Conservation (phyloP, 2,888 invertebrate genomes). For the Plagiodera versicolora region DNA sequence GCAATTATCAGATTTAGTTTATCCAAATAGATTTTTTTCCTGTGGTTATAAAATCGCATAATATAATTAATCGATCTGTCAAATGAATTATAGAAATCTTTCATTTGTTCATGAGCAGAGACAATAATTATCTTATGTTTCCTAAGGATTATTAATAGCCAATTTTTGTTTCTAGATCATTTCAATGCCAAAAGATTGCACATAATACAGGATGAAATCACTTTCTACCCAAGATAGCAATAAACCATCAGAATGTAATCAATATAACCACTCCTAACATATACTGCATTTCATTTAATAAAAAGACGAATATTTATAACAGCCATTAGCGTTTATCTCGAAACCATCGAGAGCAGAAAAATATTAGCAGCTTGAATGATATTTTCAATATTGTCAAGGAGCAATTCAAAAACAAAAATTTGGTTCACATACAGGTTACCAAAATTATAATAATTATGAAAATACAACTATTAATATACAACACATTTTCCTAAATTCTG, state of each 20-base stretch:
- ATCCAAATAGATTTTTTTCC: neutral
- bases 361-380: no score
- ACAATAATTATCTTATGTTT: neutral
- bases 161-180: neutral
- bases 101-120: neutral
- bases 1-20: conserved; percentile 1
- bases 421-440: no score
- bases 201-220: neutral
- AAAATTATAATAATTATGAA: no score
- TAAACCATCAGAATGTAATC: neutral
- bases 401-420: no score
- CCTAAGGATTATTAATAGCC: neutral
- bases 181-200: neutral
- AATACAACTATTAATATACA: no score
- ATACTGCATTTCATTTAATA: neutral
- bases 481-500: no score
- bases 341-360: no score
- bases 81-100: neutral
- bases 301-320: neutral
- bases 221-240: neutral
- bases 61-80: neutral
- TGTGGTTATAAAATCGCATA: neutral
- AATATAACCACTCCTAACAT: neutral
- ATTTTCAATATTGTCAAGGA: no score
- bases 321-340: neutral